Evolutionary conservation across 2,888 invertebrate species (phyloP).

Genomic region (Xestia sexstrigata): DNA sequence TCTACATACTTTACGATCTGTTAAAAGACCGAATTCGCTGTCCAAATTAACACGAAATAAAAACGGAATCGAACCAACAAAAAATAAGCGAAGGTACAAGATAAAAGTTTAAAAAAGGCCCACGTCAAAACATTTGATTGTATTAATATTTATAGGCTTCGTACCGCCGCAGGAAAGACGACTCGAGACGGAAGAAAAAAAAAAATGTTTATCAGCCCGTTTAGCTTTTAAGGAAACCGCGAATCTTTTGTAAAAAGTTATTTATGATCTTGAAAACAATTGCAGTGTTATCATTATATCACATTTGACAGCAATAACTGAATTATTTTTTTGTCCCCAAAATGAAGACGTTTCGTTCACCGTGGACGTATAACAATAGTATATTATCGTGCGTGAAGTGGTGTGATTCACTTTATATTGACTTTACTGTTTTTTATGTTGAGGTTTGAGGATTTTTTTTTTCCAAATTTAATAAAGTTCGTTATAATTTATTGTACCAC

Average conservation of each 20-base stretch:
- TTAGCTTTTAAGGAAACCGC: slow-evolving; percentile 91
- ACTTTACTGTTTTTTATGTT: slow-evolving; percentile 64
- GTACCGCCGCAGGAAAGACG: slow-evolving; percentile 88
- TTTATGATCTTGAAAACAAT: slow-evolving; percentile 90
- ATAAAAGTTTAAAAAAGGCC: slow-evolving; percentile 90
- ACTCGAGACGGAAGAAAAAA: slow-evolving; percentile 80
- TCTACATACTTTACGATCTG: slow-evolving; percentile 90
- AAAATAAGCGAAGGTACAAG: slow-evolving; percentile 89
- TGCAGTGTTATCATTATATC: slow-evolving; percentile 89
- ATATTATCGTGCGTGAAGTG: slow-evolving; percentile 75
- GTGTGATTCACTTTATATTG: slow-evolving; percentile 72
- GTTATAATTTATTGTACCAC: slow-evolving; percentile 52
- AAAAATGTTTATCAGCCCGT: slow-evolving; percentile 90
- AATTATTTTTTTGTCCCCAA: slow-evolving; percentile 84
- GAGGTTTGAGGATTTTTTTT: slow-evolving; percentile 61
- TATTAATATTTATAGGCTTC: slow-evolving; percentile 90
- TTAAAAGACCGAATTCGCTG: slow-evolving; percentile 90
- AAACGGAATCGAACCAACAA: slow-evolving; percentile 88
- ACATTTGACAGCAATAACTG: slow-evolving; percentile 89
- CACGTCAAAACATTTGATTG: slow-evolving; percentile 91
- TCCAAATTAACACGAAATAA: slow-evolving; percentile 91
- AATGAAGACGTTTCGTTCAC: slow-evolving; percentile 85
- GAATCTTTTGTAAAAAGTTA: slow-evolving; percentile 89
- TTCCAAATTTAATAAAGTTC: slow-evolving; percentile 47
- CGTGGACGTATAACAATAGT: slow-evolving; percentile 77